Base-by-base conservation (phyloP, 2,113 vertebrate genomes). In the Halichoerus grypus region DNA sequence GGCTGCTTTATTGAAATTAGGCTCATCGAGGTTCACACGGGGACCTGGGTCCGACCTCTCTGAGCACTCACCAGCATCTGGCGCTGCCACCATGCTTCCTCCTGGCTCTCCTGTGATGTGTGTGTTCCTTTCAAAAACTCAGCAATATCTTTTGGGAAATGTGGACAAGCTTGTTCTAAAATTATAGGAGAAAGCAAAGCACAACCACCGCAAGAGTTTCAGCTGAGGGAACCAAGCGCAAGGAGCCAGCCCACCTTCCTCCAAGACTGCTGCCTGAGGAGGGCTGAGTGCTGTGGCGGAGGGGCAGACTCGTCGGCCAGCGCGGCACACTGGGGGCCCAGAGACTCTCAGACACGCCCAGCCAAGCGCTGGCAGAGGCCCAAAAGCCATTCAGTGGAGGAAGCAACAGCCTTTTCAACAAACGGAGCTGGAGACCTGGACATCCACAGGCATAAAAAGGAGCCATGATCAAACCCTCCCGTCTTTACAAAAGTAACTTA, bases 241-340 rank as follows among this genome's bases (percentile, higher is more conserved):
- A 81, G 36, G 72, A 67, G 19, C 10, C 46, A 8, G 42, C 6
- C 24, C 33, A 0, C 33, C 12, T 24, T 21, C 31, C 21, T 65
- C 33, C 16, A 15, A 63, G 72, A 36, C 3, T 2, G 3, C 21
- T 4, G 2, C 18, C 2, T 5, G 46, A 36, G 10, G 42, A 26
- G 42, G n/a, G 28, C 42, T 4, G 14, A 3, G 6, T 9, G 12
- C 11, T 28, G 4, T 16, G 18, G 26, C 6, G 2, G 7, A 61
- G 74, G 74, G 19, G 8, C 13, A 5, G 42, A 39, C 59, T 13
- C 0, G 1, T 19, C 4, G 31, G 61, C 36, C 46, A 24, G 24
- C 13, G 0, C 57, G 8, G 31, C 42, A 51, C 22, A 39, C 76
- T 46, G 14, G 49, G 19, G 4, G 61, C 59, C 36, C 46, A 9